Conservation (phyloP, 2,888 invertebrate genomes). For the Maniola hyperantus region DNA sequence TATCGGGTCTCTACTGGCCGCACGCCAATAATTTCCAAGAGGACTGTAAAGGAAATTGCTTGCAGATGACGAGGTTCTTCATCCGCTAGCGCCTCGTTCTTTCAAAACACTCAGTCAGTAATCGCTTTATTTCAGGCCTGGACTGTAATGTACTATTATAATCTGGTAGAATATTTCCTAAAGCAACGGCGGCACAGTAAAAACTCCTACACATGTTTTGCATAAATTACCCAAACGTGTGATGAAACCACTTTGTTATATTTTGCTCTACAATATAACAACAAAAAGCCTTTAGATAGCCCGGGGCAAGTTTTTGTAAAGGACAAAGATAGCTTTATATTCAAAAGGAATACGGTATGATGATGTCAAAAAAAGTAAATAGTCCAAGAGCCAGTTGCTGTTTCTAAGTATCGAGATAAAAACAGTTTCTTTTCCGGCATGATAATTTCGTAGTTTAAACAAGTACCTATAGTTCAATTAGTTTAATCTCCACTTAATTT, state of each 20-base stretch:
- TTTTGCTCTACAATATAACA: neutral
- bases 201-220: neutral
- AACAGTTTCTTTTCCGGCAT: neutral
- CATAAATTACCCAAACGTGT: neutral
- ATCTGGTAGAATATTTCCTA: too few relatives aligned
- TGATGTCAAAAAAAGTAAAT: neutral
- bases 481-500: too few relatives aligned
- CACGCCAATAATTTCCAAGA: too few relatives aligned
- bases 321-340: neutral
- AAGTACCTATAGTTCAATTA: too few relatives aligned
- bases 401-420: neutral
- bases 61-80: too few relatives aligned
- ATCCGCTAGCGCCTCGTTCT: too few relatives aligned
- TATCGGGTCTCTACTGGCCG: too few relatives aligned
- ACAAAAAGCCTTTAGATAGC: neutral
- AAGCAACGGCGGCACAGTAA: neutral
- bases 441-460: too few relatives aligned
- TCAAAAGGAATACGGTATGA: conserved; percentile 5
- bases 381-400: neutral
- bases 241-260: neutral
- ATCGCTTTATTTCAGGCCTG: too few relatives aligned
- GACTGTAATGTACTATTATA: too few relatives aligned
- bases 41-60: too few relatives aligned
- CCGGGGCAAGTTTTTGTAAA: neutral
- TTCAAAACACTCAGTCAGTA: too few relatives aligned